These are phyloP conservation scores for Mugil cephalus DNA, from an alignment of 2,113 vertebrate species.

Conservation along the genomic window DNA sequence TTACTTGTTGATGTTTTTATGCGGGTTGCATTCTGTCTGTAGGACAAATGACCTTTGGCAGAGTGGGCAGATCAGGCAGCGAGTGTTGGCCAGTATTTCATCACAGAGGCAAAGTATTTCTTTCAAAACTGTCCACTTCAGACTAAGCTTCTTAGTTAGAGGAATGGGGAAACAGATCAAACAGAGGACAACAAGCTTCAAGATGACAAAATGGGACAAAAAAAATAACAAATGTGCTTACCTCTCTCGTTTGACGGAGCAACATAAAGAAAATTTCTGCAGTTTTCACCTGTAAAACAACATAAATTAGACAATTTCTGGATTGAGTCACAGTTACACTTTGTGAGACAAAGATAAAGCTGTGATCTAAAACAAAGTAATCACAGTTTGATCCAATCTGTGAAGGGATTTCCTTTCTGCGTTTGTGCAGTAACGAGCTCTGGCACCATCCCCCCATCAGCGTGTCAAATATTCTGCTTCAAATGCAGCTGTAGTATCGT, in stretches of 20 bases:
- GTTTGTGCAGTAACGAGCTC: conserved; percentile 13
- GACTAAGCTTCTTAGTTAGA: conserved; percentile 1
- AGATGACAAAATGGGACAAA: neutral
- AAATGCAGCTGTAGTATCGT: neutral
- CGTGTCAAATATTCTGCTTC: neutral
- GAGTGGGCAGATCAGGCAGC: neutral
- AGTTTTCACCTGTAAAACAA: conserved; percentile 88
- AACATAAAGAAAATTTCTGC: conserved; percentile 89
- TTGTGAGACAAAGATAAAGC: neutral
- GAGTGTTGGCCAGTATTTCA: neutral
- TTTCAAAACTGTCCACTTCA: conserved; percentile 12
- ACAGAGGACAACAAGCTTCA: too few relatives aligned
- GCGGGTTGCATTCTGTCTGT: too few relatives aligned
- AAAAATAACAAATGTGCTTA: conserved; percentile 64
- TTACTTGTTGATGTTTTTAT: too few relatives aligned
- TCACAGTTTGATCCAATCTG: conserved; percentile 5
- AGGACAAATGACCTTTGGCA: neutral
- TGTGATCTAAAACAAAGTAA: conserved; percentile 4
- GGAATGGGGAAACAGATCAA: neutral
- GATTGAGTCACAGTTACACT: neutral
- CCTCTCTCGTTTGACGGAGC: conserved; percentile 90
- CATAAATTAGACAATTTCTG: conserved; percentile 8
- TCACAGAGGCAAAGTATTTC: conserved; percentile 9
- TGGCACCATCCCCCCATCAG: neutral
- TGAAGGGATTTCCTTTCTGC: conserved; percentile 19